Conservation (phyloP, 2,888 invertebrate genomes). For the Tenthredo amoena region DNA sequence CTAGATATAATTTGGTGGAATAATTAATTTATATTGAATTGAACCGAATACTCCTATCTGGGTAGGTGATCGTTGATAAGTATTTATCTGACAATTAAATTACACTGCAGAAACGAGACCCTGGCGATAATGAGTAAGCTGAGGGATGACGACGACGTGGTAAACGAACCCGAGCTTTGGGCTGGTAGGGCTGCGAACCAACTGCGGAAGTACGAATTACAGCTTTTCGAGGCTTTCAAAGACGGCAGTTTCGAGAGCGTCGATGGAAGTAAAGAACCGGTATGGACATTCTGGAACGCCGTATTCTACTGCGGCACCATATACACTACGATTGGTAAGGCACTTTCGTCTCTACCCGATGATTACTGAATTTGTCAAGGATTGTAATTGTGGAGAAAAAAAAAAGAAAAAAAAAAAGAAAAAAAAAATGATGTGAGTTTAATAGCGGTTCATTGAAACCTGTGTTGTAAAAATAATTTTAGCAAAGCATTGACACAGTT, state of each 20-base stretch:
- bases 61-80: background rate
- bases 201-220: constrained; percentile 81
- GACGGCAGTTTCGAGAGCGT: constrained; percentile 77
- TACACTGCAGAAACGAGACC: constrained; percentile 71
- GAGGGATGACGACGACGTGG: constrained; percentile 67
- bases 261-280: constrained; percentile 70
- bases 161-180: constrained; percentile 77
- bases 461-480: constrained; percentile 8
- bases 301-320: constrained; percentile 94
- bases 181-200: constrained; percentile 78
- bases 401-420: too few species aligned
- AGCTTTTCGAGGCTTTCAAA: constrained; percentile 79
- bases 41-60: background rate
- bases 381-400: too few species aligned
- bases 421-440: too few species aligned
- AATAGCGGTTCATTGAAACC: background rate
- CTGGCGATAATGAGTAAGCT: constrained; percentile 69
- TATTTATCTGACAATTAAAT: background rate
- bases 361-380: too few species aligned
- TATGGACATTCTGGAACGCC: constrained; percentile 92
- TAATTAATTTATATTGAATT: background rate
- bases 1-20: background rate
- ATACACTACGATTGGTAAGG: constrained; percentile 93
- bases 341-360: background rate
- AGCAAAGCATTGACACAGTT: constrained; percentile 30